These are phyloP conservation scores for Macaca fascicularis DNA, from an alignment of 2,113 vertebrate species.

Conservation along the genomic window DNA sequence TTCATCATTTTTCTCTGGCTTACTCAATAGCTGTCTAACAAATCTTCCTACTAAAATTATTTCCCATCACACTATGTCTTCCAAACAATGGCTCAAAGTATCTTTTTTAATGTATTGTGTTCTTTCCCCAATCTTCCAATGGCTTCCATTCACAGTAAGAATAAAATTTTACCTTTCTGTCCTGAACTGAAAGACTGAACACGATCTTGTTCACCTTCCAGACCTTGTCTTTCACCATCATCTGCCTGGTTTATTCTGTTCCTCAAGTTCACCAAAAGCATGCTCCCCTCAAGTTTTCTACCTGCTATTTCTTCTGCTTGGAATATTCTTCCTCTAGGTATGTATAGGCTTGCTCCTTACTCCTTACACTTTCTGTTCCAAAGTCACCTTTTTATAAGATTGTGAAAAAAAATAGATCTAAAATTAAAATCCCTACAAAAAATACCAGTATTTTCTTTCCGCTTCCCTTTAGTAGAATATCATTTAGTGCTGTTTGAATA, in stretches of 20 bases:
- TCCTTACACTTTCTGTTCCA: conserved; percentile 5
- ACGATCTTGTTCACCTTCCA: not conserved
- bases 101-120: not conserved
- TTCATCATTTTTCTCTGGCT: not conserved
- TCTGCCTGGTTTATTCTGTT: not conserved
- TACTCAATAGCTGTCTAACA: not conserved
- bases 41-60: not conserved
- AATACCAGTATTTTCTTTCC: not conserved
- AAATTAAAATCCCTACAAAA: not conserved
- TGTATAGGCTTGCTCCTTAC: not conserved
- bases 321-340: not conserved
- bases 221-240: not conserved
- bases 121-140: not conserved
- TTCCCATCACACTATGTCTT: not conserved
- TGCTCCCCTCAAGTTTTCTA: not conserved
- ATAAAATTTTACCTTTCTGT: not conserved
- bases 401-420: not conserved
- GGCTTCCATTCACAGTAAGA: not conserved
- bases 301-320: not conserved
- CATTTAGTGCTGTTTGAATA: not conserved
- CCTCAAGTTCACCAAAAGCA: not conserved
- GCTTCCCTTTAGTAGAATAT: not conserved
- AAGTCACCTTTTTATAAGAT: not conserved
- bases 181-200: not conserved
- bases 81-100: not conserved